Conservation (phyloP, 2,113 vertebrate genomes). For the Perccottus glenii region DNA sequence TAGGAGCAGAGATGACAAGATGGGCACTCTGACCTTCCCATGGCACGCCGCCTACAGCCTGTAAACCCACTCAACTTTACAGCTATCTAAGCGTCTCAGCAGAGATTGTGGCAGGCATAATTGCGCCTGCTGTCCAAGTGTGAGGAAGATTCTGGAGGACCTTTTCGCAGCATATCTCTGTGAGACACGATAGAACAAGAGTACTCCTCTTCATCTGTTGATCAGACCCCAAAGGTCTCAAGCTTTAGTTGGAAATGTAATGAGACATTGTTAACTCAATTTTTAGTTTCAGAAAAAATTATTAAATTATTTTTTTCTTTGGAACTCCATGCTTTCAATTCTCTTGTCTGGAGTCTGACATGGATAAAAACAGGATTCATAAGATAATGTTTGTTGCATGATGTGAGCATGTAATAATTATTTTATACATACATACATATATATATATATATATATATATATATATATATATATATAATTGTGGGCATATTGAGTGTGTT, state of each 20-base stretch:
- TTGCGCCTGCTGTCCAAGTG: slow-evolving; percentile 79
- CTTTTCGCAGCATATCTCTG: slow-evolving; percentile 77
- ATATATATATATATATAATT: background rate
- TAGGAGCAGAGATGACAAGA: slow-evolving; percentile 74
- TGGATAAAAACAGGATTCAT: slow-evolving; percentile 41
- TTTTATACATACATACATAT: background rate
- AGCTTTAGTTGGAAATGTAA: slow-evolving; percentile 72
- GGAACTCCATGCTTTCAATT: slow-evolving; percentile 50
- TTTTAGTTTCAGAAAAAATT: slow-evolving; percentile 68
- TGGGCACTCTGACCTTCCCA: slow-evolving; percentile 81
- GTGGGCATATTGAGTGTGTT: no score
- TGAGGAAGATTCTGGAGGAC: slow-evolving; percentile 79
- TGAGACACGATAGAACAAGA: slow-evolving; percentile 74
- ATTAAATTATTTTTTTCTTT: slow-evolving; percentile 43
- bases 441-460: background rate
- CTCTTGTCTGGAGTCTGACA: slow-evolving; percentile 34
- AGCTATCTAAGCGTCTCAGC: slow-evolving; percentile 73
- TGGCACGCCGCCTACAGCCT: slow-evolving; percentile 77
- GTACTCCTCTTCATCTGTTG: slow-evolving; percentile 70
- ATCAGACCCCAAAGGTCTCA: slow-evolving; percentile 75
- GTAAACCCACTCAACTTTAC: slow-evolving; percentile 76
- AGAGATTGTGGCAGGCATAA: slow-evolving; percentile 77
- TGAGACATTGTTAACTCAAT: slow-evolving; percentile 79
- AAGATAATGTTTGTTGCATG: slow-evolving; percentile 43
- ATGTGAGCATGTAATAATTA: slow-evolving; percentile 10